Percentiles rank a stretch among this genome's conserved stretches.
Evolutionary conservation across 2,113 vertebrate genomes (phyloP).

Genomic region (Engystomops pustulosus): DNA sequence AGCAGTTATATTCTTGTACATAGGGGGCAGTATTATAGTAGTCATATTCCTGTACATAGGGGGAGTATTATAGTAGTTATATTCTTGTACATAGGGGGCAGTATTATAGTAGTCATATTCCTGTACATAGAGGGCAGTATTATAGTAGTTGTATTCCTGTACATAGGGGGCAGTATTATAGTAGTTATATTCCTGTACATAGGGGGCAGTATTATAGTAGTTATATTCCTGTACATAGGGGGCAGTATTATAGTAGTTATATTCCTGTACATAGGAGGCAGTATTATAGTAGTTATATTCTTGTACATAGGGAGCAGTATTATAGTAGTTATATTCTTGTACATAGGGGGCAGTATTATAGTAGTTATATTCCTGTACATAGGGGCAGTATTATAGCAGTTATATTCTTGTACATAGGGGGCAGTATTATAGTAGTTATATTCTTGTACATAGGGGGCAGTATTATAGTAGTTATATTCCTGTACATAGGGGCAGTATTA

Average conservation of each 20-base stretch:
- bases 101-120: constrained; percentile 9
- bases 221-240: constrained; percentile 12
- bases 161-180: background rate
- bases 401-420: constrained; percentile 14
- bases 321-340: background rate
- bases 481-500: background rate
- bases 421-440: constrained; percentile 11
- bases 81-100: background rate
- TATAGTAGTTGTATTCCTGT: background rate
- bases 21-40: background rate
- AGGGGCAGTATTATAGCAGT: constrained; percentile 11
- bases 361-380: constrained; percentile 15
- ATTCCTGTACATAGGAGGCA: background rate
- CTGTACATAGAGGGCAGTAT: background rate
- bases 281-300: constrained; percentile 21
- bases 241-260: constrained; percentile 21
- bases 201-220: constrained; percentile 18
- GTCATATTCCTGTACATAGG: background rate
- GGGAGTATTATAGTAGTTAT: background rate
- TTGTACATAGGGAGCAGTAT: background rate
- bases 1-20: background rate
- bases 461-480: no score
- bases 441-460: background rate
- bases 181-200: constrained; percentile 8
- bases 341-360: constrained; percentile 3